Evolutionary conservation across 2,797 vertebrate genomes (phyloP).

Genomic region (Oreochromis mossambicus): DNA sequence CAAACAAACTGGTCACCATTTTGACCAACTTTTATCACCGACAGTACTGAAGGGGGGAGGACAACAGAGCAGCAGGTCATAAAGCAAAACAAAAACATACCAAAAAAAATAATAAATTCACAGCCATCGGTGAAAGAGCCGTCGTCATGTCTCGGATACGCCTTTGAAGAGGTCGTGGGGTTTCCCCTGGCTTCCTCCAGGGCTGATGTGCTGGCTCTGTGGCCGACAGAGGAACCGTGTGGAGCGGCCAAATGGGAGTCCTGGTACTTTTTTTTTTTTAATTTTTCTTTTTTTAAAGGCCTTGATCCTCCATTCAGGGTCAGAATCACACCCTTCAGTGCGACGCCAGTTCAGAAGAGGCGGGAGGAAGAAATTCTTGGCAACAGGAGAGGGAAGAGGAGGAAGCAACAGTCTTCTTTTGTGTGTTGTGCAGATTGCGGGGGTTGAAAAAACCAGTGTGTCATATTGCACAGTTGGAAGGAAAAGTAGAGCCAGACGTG

Average conservation of each 20-base stretch:
- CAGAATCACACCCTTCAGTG: conserved; percentile 44
- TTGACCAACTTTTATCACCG: not conserved
- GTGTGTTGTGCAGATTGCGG: conserved; percentile 46
- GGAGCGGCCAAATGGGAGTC: conserved; percentile 13
- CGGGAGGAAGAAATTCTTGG: conserved; percentile 55
- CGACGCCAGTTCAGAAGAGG: conserved; percentile 23
- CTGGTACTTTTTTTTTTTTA: not conserved
- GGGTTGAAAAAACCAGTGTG: conserved; percentile 7
- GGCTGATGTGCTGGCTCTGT: conserved; percentile 16
- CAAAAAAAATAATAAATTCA: not conserved
- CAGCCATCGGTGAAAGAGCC: not conserved
- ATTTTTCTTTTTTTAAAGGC: not conserved
- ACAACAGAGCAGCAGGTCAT: not conserved
- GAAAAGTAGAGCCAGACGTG: conserved; percentile 37
- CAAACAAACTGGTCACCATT: not conserved
- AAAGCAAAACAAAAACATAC: not conserved
- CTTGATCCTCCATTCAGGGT: conserved; percentile 40
- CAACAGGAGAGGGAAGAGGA: conserved; percentile 46
- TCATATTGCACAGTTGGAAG: conserved; percentile 65
- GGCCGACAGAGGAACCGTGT: conserved; percentile 1
- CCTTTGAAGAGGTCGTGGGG: conserved; percentile 17
- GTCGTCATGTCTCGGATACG: conserved; percentile 21
- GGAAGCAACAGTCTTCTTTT: conserved; percentile 38
- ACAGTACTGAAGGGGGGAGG: not conserved
- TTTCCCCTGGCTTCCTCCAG: conserved; percentile 32